phyloP scores from a whole-genome alignment of 2,888 invertebrate genomes.

The Colostygia pectinataria region DNA sequence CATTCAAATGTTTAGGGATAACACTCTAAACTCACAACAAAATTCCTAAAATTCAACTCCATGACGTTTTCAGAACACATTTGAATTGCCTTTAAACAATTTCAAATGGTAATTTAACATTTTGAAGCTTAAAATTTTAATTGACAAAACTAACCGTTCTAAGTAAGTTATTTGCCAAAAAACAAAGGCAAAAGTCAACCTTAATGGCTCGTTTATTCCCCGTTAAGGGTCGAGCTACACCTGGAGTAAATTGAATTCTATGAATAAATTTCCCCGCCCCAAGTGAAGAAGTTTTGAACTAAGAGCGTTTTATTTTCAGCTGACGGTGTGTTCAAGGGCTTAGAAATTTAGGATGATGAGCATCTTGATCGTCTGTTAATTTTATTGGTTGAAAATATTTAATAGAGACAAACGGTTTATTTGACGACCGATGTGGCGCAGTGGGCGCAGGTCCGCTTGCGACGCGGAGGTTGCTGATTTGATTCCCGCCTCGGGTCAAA shows the following conservation, averaged over 20 bases:
- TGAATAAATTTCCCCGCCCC: conserved; percentile 65
- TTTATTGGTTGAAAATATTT: neutral
- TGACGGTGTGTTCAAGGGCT: conserved; percentile 17
- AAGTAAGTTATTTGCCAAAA: conserved; percentile 30
- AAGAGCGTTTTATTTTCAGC: conserved; percentile 24
- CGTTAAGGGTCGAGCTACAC: conserved; percentile 76
- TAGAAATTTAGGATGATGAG: conserved; percentile 4
- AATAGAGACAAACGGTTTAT: no score
- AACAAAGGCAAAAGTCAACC: conserved; percentile 64
- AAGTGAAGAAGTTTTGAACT: conserved; percentile 19
- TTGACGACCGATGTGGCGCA: no score
- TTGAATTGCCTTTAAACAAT: no score
- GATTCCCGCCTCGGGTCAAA: no score
- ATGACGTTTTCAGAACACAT: no score
- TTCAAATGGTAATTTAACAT: no score
- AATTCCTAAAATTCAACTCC: no score
- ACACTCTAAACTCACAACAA: no score
- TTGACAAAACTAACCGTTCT: neutral
- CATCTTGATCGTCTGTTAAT: neutral
- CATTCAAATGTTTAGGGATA: no score
- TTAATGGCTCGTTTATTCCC: conserved; percentile 72
- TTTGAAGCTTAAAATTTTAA: neutral
- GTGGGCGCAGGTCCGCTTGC: no score
- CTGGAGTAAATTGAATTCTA: conserved; percentile 78
- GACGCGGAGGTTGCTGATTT: neutral